Conservation (phyloP, 2,888 invertebrate species). For the Mythimna albipuncta region DNA sequence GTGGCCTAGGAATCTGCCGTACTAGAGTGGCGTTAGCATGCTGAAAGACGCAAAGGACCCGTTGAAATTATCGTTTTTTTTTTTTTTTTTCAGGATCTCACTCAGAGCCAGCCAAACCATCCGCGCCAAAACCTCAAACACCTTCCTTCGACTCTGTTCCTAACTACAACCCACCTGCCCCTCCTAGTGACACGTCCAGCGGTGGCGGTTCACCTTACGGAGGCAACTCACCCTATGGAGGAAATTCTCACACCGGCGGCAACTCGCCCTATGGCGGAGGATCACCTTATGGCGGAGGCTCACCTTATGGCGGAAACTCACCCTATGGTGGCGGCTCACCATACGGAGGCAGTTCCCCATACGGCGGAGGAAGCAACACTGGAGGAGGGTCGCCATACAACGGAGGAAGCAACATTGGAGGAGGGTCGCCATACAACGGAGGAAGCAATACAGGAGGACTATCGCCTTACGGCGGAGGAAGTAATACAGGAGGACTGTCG, state of each 20-base stretch:
- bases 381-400: slow-evolving; percentile 63
- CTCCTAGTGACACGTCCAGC: slow-evolving; percentile 72
- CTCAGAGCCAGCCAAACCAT: slow-evolving; percentile 79
- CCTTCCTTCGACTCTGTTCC: slow-evolving; percentile 82
- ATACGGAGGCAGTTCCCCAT: slow-evolving; percentile 56
- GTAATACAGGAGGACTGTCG: slow-evolving; percentile 54
- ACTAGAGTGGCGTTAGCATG: no score
- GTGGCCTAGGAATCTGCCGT: no score
- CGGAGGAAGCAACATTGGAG: slow-evolving; percentile 19
- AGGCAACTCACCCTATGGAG: slow-evolving; percentile 66
- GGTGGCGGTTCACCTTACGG: slow-evolving; percentile 60
- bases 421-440: slow-evolving; percentile 55
- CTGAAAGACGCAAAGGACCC: no score
- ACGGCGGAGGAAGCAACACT: slow-evolving; percentile 28
- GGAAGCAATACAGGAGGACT: slow-evolving; percentile 61
- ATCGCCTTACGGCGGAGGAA: slow-evolving; percentile 64
- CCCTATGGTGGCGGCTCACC: slow-evolving; percentile 62
- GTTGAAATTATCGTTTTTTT: neutral
- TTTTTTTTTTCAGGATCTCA: slow-evolving; percentile 80
- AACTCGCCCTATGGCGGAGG: slow-evolving; percentile 62
- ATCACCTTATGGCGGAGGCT: slow-evolving; percentile 46
- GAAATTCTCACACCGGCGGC: slow-evolving; percentile 58
- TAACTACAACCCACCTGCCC: slow-evolving; percentile 85
- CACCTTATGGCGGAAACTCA: slow-evolving; percentile 47
- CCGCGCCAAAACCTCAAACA: slow-evolving; percentile 77